phyloP scores from a whole-genome alignment of 2,113 vertebrate species.

The Lethenteron camtschaticum region DNA sequence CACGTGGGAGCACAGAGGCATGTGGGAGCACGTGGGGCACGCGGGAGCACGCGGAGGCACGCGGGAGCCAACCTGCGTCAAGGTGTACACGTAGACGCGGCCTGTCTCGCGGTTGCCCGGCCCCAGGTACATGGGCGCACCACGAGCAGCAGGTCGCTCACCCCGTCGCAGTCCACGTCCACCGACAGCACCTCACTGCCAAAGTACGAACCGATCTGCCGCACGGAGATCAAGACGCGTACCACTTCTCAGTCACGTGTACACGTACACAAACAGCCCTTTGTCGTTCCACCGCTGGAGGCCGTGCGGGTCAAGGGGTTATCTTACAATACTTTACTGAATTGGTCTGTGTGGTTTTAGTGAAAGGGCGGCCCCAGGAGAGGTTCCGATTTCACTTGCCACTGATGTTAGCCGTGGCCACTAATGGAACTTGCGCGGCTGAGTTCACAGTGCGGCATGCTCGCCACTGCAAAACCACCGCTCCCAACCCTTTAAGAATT shows the following conservation, averaged over 20 bases:
- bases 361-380: too few relatives aligned
- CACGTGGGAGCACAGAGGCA: background rate
- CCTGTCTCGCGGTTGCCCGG: constrained; percentile 57
- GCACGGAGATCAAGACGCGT: background rate
- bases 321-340: too few relatives aligned
- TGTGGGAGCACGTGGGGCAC: background rate
- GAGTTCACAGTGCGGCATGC: too few relatives aligned
- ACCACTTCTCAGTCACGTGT: background rate
- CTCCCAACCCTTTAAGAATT: too few relatives aligned
- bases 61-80: constrained; percentile 32
- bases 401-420: too few relatives aligned
- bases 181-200: constrained; percentile 63
- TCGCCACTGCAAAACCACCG: too few relatives aligned
- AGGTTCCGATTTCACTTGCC: too few relatives aligned
- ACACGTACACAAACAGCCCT: too few relatives aligned
- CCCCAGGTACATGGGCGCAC: constrained; percentile 71
- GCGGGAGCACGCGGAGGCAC: background rate
- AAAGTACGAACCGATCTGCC: constrained; percentile 75
- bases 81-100: constrained; percentile 50
- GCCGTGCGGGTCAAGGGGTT: too few relatives aligned
- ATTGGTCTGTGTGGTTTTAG: too few relatives aligned
- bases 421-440: too few relatives aligned
- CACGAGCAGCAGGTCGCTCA: constrained; percentile 58
- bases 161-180: constrained; percentile 50
- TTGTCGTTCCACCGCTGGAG: too few relatives aligned